Conservation (phyloP, 2,888 invertebrate genomes). For the Galeruca laticollis region DNA sequence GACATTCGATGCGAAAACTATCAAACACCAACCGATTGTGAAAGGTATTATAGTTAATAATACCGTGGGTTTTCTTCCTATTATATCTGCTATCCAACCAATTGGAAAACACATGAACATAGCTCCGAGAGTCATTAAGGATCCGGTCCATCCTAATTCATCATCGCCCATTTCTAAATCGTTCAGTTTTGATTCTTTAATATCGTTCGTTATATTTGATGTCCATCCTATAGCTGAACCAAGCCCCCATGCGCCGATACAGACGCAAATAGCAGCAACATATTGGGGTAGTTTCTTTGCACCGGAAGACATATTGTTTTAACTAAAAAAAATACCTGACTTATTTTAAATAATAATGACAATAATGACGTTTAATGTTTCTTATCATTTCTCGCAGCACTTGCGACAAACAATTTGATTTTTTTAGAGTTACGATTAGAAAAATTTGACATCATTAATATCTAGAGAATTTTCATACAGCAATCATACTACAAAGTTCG, state of each 20-base stretch:
- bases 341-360: neutral
- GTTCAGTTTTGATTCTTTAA: conserved; percentile 67
- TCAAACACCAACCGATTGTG: conserved; percentile 78
- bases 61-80: conserved; percentile 82
- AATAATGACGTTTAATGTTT: neutral
- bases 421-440: too few relatives aligned
- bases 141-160: conserved; percentile 77
- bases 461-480: too few relatives aligned
- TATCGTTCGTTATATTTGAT: conserved; percentile 73
- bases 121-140: conserved; percentile 79
- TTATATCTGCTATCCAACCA: conserved; percentile 66
- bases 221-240: conserved; percentile 85
- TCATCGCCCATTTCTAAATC: conserved; percentile 58
- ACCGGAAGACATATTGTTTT: conserved; percentile 13
- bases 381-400: too few relatives aligned
- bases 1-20: conserved; percentile 75
- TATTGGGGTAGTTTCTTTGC: conserved; percentile 73
- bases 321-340: neutral
- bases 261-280: conserved; percentile 70
- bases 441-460: too few relatives aligned
- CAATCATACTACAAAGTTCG: too few relatives aligned
- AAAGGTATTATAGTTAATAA: conserved; percentile 76
- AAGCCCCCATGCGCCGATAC: conserved; percentile 77
- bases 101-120: conserved; percentile 79
- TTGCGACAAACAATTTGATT: too few relatives aligned